These are phyloP conservation scores for Phainopepla nitens DNA, from an alignment of 2,113 vertebrate species.

Conservation along the genomic window DNA sequence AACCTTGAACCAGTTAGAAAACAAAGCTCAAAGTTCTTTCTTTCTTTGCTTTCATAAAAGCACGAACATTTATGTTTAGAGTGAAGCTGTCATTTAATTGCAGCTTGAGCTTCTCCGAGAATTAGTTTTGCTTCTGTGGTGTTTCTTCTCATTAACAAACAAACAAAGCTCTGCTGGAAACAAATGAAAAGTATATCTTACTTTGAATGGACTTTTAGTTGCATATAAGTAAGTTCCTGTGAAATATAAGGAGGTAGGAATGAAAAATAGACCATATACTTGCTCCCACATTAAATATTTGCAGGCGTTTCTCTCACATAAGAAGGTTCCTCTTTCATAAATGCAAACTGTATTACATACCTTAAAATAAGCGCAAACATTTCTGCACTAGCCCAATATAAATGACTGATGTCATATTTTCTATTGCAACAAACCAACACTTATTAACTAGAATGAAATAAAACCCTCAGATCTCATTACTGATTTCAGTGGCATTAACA, in stretches of 20 bases:
- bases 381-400: background rate
- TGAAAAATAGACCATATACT: background rate
- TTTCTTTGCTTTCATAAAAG: background rate
- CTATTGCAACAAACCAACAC: background rate
- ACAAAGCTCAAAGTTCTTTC: background rate
- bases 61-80: background rate
- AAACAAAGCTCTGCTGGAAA: background rate
- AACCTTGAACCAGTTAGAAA: background rate
- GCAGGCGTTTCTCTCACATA: background rate
- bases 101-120: background rate
- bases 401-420: background rate
- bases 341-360: background rate
- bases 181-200: background rate
- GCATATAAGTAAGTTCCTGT: accelerated
- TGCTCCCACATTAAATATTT: background rate
- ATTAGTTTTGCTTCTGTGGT: background rate
- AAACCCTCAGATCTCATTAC: slow-evolving; percentile 22
- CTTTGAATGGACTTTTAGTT: background rate
- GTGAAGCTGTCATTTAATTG: background rate
- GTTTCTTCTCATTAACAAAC: background rate
- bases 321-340: background rate
- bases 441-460: slow-evolving; percentile 13
- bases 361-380: background rate
- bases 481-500: slow-evolving; percentile 31
- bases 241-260: background rate